Evolutionary conservation across 1,140 invertebrate species (phyloP).

Genomic region (Drosophila orena): DNA sequence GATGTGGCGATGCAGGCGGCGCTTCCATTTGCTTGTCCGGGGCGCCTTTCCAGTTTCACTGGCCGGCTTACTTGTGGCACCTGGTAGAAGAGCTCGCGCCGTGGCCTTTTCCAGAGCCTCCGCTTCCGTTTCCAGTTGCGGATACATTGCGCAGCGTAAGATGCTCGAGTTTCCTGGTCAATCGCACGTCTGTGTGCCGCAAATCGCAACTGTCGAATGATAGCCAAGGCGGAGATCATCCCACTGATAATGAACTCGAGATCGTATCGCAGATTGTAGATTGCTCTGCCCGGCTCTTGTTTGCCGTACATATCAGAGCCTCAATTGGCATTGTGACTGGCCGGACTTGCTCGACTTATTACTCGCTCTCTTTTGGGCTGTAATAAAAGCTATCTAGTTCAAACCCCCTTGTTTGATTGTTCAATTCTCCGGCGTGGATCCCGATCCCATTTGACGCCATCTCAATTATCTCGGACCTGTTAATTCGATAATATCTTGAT

Average conservation of each 20-base stretch:
- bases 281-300: slow-evolving; percentile 31
- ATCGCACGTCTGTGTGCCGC: slow-evolving; percentile 34
- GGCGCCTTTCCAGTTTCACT: slow-evolving; percentile 29
- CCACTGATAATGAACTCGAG: slow-evolving; percentile 47
- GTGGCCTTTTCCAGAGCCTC: slow-evolving; percentile 55
- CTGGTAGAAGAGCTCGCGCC: slow-evolving; percentile 39
- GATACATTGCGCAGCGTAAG: slow-evolving; percentile 47
- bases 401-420: slow-evolving; percentile 33
- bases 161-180: not conserved
- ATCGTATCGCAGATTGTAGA: slow-evolving; percentile 9
- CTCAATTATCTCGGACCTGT: slow-evolving; percentile 46
- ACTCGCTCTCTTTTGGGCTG: slow-evolving; percentile 21
- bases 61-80: slow-evolving; percentile 17
- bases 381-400: slow-evolving; percentile 45
- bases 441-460: slow-evolving; percentile 23
- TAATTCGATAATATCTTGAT: slow-evolving; percentile 49
- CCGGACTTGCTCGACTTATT: not conserved
- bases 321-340: slow-evolving; percentile 32
- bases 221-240: slow-evolving; percentile 19
- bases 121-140: slow-evolving; percentile 59
- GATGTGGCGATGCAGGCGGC: slow-evolving; percentile 50
- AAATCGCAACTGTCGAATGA: slow-evolving; percentile 61
- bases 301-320: slow-evolving; percentile 64
- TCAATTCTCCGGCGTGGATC: slow-evolving; percentile 1
- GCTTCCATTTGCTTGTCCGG: slow-evolving; percentile 44